Base-by-base conservation (phyloP, 2,113 vertebrate species). In the Peromyscus polionotus region DNA sequence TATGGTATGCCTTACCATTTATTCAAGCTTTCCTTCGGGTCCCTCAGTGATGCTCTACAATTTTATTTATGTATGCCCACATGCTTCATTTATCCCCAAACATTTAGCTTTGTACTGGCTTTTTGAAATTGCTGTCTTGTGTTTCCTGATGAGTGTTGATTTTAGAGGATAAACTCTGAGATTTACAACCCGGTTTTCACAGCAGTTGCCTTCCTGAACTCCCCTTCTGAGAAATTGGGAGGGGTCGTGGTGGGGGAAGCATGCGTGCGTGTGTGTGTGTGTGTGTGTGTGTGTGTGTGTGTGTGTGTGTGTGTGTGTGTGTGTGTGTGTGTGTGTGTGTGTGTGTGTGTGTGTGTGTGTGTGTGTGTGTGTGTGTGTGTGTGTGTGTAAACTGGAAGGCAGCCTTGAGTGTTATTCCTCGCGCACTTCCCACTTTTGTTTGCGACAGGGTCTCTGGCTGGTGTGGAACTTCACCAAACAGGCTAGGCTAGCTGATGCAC, bases 161-260 rank as follows among this genome's bases (percentile, higher is more conserved):
- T 96, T 94, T 80, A 79, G 90, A 84, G 11, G 16, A 12, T 79
- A 95, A 79, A 33, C 36, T 4, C 3, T 45, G 65, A 91, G 22
- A 94, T 94, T 45, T 88, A 8, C 48, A 65, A 68, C n/a, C 39
- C 94, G 75, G 75, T 68, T 93, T 85, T 91, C n/a, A 84, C 87
- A 63, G 8, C 57, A 45, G 39, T 17, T 75, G 48, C 17, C 72
- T 85, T 76, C 75, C 17, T 51, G 26, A 91, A 70, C 31, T 89
- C n/a, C 45, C 54, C 9, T 22, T 48, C 31, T 86, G 31, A 67
- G 57, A 45, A 48, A 19, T 2, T 45, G 26, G 39, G 39, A 14
- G n/a, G 57, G 36, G 14, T 7, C 3, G 24, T 20, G 28, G 48
- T 28, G 3, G 42, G 3, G 13, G n/a, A 63, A 28, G 16, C 5